A percentile compares a stretch with the other conserved stretches of the same genome.
phyloP scores from a whole-genome alignment of 1,140 invertebrate genomes.

The Andricus grossulariae region DNA sequence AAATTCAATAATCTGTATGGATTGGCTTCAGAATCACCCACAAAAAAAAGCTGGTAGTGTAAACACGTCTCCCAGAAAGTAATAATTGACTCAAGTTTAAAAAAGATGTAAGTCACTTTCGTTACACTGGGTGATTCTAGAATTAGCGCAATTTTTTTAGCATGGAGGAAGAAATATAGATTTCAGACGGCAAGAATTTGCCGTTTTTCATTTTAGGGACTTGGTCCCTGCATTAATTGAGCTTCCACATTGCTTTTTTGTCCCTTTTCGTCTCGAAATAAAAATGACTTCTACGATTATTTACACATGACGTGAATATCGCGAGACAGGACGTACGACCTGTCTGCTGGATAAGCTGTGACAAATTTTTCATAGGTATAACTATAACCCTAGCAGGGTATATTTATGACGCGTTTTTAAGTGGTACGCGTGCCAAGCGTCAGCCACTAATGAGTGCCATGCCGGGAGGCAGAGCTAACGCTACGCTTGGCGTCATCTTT shows the following conservation, averaged over 20 bases:
- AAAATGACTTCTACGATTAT: slow-evolving; percentile 19
- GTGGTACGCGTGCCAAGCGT: slow-evolving; percentile 55
- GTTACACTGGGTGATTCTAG: neutral
- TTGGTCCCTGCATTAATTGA: neutral
- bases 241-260: slow-evolving; percentile 25
- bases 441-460: slow-evolving; percentile 60
- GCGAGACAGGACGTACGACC: slow-evolving; percentile 45
- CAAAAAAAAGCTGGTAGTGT: no score
- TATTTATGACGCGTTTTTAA: slow-evolving; percentile 65
- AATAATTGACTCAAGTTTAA: neutral
- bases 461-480: slow-evolving; percentile 41
- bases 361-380: slow-evolving; percentile 64
- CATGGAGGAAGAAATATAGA: neutral
- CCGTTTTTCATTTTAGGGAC: neutral
- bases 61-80: neutral
- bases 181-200: slow-evolving; percentile 14
- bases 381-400: slow-evolving; percentile 50
- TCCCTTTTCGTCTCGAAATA: slow-evolving; percentile 35
- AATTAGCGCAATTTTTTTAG: neutral
- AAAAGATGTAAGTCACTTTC: neutral
- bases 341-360: slow-evolving; percentile 55
- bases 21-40: no score
- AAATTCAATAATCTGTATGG: no score
- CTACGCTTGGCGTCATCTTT: slow-evolving; percentile 46
- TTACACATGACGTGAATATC: slow-evolving; percentile 16